Percentiles rank a stretch among this genome's conserved stretches.
Evolutionary conservation across 2,888 invertebrate species (phyloP).

Genomic region (Zeuzera pyrina): DNA sequence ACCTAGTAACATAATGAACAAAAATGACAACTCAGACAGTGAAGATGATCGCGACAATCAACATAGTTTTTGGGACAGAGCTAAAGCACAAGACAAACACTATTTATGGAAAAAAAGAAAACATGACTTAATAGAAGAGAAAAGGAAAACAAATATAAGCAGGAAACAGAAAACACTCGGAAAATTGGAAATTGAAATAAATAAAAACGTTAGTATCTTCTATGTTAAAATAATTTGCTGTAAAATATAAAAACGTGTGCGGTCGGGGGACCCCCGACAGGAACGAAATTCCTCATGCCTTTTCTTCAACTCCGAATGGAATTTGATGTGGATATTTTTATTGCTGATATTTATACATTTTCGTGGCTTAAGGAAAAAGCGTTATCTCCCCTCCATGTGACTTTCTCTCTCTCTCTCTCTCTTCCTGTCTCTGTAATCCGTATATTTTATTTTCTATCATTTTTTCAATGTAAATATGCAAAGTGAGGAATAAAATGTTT

Average conservation of each 20-base stretch:
- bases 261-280: too few relatives aligned
- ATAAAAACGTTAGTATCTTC: conserved; percentile 66
- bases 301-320: too few relatives aligned
- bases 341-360: too few relatives aligned
- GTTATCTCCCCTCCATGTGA: too few relatives aligned
- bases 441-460: too few relatives aligned
- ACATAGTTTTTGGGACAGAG: conserved; percentile 56
- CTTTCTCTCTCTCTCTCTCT: too few relatives aligned
- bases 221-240: not conserved
- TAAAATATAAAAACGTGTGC: not conserved
- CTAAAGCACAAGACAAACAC: conserved; percentile 64
- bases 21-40: conserved; percentile 44
- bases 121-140: conserved; percentile 48
- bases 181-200: conserved; percentile 62
- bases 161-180: conserved; percentile 39
- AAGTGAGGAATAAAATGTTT: too few relatives aligned
- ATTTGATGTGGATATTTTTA: too few relatives aligned
- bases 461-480: too few relatives aligned
- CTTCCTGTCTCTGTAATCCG: too few relatives aligned
- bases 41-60: conserved; percentile 38
- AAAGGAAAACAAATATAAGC: conserved; percentile 34
- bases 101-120: conserved; percentile 63
- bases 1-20: conserved; percentile 25
- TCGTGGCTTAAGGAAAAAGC: too few relatives aligned
- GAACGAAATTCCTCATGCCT: too few relatives aligned